These are phyloP conservation scores for Chrysaora quinquecirrha DNA, from an alignment of 30 jellyfish, hydroid and myxozoan genomes.

Conservation along the genomic window DNA sequence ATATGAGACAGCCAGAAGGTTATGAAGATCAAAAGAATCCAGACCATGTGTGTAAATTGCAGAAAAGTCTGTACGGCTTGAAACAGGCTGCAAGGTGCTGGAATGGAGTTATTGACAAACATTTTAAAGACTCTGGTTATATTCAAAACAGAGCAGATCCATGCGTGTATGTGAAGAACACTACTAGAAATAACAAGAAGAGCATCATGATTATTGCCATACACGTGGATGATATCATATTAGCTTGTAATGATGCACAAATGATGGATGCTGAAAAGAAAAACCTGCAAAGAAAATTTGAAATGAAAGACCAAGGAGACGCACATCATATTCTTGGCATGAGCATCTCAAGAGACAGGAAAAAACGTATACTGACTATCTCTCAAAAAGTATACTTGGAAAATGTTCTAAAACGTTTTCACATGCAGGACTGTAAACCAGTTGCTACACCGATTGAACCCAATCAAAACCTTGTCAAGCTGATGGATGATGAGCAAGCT, in stretches of 20 bases:
- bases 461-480: constrained; percentile 31
- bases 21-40: constrained; percentile 41
- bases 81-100: constrained; percentile 59
- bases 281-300: constrained; percentile 37
- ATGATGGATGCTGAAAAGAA: constrained; percentile 48
- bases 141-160: constrained; percentile 41
- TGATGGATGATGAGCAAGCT: constrained; percentile 20
- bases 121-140: constrained; percentile 34
- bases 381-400: constrained; percentile 17
- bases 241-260: constrained; percentile 31
- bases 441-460: constrained; percentile 48
- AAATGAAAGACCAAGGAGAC: constrained; percentile 48
- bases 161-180: too few relatives aligned
- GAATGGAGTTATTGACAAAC: constrained; percentile 32
- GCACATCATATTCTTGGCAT: constrained; percentile 43
- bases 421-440: constrained; percentile 51
- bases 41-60: constrained; percentile 39
- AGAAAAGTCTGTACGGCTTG: constrained; percentile 55
- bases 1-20: constrained; percentile 44
- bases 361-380: constrained; percentile 37
- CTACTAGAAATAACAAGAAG: too few relatives aligned
- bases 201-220: background rate
- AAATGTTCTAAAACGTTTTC: constrained; percentile 17
- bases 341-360: constrained; percentile 54
- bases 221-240: background rate